Evolutionary conservation across 2,888 invertebrate species (phyloP), one percentile per base, ranked within the genome.

Genomic region (Drosophila pseudotakahashii): DNA sequence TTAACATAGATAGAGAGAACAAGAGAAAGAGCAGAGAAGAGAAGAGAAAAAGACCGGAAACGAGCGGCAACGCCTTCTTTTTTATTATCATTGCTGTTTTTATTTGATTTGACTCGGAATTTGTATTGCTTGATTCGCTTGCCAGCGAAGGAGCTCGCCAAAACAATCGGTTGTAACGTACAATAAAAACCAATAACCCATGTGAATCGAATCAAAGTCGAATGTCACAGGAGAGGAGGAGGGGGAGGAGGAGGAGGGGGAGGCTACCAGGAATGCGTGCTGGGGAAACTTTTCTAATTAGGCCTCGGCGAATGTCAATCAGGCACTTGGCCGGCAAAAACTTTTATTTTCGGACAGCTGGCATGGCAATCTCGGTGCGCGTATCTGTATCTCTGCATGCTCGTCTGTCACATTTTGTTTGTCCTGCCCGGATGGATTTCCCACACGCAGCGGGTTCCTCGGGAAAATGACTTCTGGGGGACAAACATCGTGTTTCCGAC

Each of bases 221-320:
- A 14, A 50, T 50, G 23, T 39, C 36, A 54, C 60, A 45, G 36
- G 19, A n/a, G 26, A 37, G 37, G n/a, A 37, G 19, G 19, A 42
- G 42, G 19, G 0, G 26, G 2, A 1, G 26, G 26, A 0, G 4
- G 26, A 2, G 26, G 0, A 26, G 23, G 4, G 3, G 2, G 19
- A 42, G 16, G 44, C 7, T 14, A 14, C 23, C 7, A 34, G 51
- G 34, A 52, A 51, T 68, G 59, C 54, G 53, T 63, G 50, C 39
- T 74, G 69, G 60, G 32, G 13, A 89, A 84, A 84, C 75, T 89
- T 84, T 84, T 84, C 81, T 84, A 84, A 89, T 89, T 84, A 89
- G 82, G 72, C 68, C 70, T 76, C 19, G 63, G 41, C 57, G 63
- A 75, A 72, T 71, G 84, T 89, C 84, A 84, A 89, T 89, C 89